Evolutionary conservation across 1,140 invertebrate genomes (phyloP).

Genomic region (Tachypleus tridentatus): DNA sequence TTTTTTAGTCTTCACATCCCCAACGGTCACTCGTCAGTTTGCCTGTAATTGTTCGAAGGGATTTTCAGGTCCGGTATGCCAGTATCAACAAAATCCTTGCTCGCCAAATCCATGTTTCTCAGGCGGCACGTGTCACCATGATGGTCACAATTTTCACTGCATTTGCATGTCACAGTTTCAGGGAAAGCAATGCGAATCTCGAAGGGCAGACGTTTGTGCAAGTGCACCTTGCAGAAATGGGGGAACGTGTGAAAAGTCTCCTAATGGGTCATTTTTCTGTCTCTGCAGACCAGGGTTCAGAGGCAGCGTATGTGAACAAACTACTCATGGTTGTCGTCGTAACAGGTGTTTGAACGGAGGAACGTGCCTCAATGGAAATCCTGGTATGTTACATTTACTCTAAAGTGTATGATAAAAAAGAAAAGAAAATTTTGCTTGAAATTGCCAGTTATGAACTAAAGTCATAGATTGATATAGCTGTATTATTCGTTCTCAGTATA

Average conservation of each 20-base stretch:
- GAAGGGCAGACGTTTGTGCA: conserved; percentile 66
- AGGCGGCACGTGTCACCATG: conserved; percentile 63
- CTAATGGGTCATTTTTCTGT: conserved; percentile 77
- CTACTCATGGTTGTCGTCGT: conserved; percentile 73
- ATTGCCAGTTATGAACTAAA: neutral
- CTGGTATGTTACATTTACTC: conserved; percentile 30
- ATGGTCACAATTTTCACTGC: conserved; percentile 70
- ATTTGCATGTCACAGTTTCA: conserved; percentile 59
- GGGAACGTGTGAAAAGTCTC: conserved; percentile 72
- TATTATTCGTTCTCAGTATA: too few relatives aligned
- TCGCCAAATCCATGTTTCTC: conserved; percentile 71
- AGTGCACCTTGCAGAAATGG: conserved; percentile 76
- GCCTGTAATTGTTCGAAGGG: conserved; percentile 63
- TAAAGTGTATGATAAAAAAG: neutral
- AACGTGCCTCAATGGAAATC: conserved; percentile 47
- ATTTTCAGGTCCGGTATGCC: conserved; percentile 62
- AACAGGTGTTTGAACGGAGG: conserved; percentile 80
- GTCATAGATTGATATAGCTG: too few relatives aligned
- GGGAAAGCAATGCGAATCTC: conserved; percentile 65
- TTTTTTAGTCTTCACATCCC: conserved; percentile 62
- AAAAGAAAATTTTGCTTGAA: neutral
- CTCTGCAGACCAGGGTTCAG: conserved; percentile 75
- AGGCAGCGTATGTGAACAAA: conserved; percentile 71
- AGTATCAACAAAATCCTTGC: conserved; percentile 75
- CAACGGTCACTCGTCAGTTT: conserved; percentile 59